These are phyloP conservation scores for Eupleurogrammus muticus DNA, from an alignment of 2,797 vertebrate genomes.

Conservation along the genomic window DNA sequence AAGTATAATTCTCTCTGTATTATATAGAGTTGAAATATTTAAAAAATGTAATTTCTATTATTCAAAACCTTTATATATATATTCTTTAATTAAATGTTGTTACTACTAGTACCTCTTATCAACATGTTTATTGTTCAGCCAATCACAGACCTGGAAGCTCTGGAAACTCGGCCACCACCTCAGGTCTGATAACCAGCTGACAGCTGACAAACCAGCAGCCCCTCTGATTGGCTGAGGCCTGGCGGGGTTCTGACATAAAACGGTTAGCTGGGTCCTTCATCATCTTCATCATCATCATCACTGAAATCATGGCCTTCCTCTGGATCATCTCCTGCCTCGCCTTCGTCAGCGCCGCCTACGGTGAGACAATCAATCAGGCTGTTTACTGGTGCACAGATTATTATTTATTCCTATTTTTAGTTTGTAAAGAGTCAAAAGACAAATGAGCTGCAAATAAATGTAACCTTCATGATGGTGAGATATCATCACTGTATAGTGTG, in stretches of 20 bases:
- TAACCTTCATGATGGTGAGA: too few species aligned
- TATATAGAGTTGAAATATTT: too few species aligned
- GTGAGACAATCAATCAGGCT: slow-evolving; percentile 64
- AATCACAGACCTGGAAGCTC: slow-evolving; percentile 29
- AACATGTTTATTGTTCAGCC: slow-evolving; percentile 24
- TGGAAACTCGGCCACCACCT: slow-evolving; percentile 29
- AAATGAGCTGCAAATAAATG: too few species aligned
- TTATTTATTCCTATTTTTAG: too few species aligned
- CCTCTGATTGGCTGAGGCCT: slow-evolving; percentile 59
- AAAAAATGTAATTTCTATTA: too few species aligned
- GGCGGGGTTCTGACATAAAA: slow-evolving; percentile 53
- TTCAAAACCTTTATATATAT: too few species aligned
- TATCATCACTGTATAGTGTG: too few species aligned
- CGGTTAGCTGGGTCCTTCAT: not conserved
- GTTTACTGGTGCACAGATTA: not conserved
- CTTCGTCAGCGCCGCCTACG: slow-evolving; percentile 75
- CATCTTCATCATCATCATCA: slow-evolving; percentile 5
- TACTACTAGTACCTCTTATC: too few species aligned
- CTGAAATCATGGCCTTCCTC: slow-evolving; percentile 77
- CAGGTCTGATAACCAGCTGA: slow-evolving; percentile 61
- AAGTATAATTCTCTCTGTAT: too few species aligned
- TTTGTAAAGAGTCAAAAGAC: not conserved
- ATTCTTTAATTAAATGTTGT: too few species aligned
- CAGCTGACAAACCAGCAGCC: not conserved
- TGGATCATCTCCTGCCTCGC: slow-evolving; percentile 82